These are phyloP conservation scores for Pollenia griseotomentosa DNA, from an alignment of 2,888 invertebrate genomes.

Conservation along the genomic window DNA sequence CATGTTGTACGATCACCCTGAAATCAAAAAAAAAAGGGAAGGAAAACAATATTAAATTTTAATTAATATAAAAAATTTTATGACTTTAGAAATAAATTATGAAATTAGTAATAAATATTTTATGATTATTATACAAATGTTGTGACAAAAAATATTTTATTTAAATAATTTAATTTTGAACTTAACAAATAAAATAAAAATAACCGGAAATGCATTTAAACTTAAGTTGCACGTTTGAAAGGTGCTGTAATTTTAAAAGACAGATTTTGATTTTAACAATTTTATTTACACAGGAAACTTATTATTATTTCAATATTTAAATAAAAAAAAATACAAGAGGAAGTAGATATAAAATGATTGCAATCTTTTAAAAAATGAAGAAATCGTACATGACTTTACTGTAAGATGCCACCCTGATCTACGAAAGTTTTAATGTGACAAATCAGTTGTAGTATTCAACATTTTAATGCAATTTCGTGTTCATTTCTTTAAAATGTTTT, in stretches of 20 bases:
- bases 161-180: neutral
- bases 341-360: no score
- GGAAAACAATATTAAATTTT: constrained; percentile 24
- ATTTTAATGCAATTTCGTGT: no score
- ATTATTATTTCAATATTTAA: neutral
- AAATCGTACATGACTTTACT: no score
- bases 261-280: no score
- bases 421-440: no score
- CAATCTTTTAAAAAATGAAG: no score
- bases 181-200: constrained; percentile 6
- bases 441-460: no score
- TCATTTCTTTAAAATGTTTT: no score
- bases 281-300: constrained; percentile 38
- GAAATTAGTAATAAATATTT: neutral
- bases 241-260: neutral
- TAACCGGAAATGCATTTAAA: constrained; percentile 72
- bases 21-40: constrained; percentile 78
- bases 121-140: no score
- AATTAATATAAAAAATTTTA: constrained; percentile 21
- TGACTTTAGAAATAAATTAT: constrained; percentile 12
- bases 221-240: constrained; percentile 23
- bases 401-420: no score
- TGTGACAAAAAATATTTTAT: neutral
- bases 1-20: constrained; percentile 93
- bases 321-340: no score